phyloP scores from a whole-genome alignment of 1,140 invertebrate species.

The Drosophila erecta region DNA sequence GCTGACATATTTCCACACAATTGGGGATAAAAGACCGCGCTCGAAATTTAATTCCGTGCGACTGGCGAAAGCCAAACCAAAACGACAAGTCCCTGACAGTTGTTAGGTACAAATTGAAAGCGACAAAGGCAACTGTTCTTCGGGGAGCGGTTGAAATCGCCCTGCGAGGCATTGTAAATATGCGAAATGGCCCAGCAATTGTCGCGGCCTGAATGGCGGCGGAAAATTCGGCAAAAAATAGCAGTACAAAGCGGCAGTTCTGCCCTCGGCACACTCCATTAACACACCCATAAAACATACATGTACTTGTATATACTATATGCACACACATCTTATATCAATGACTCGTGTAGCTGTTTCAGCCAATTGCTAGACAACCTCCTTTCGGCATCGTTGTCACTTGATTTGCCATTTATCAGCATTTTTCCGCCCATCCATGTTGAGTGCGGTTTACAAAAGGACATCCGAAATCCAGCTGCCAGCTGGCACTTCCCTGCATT shows the following conservation, averaged over 20 bases:
- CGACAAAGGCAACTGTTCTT: slow-evolving; percentile 43
- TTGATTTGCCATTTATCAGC: slow-evolving; percentile 81
- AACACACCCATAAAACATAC: slow-evolving; percentile 12
- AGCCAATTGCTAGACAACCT: slow-evolving; percentile 64
- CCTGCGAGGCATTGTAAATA: slow-evolving; percentile 51
- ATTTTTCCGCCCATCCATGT: slow-evolving; percentile 41
- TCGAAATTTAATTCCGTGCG: slow-evolving; percentile 66
- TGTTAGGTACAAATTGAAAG: slow-evolving; percentile 64
- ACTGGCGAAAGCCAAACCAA: slow-evolving; percentile 44
- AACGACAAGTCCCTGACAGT: slow-evolving; percentile 54
- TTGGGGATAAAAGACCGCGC: slow-evolving; percentile 61
- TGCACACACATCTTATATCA: slow-evolving; percentile 60
- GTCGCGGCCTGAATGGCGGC: slow-evolving; percentile 33
- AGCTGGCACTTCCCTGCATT: slow-evolving; percentile 38
- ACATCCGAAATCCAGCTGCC: slow-evolving; percentile 19
- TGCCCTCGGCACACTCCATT: slow-evolving; percentile 24
- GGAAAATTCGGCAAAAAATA: slow-evolving; percentile 42
- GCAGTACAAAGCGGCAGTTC: slow-evolving; percentile 34
- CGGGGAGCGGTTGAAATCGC: slow-evolving; percentile 31
- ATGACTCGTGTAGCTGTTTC: slow-evolving; percentile 58
- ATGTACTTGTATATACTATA: background rate
- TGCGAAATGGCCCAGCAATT: slow-evolving; percentile 54
- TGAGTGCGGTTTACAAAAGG: slow-evolving; percentile 16
- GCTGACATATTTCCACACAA: slow-evolving; percentile 70
- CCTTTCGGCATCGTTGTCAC: slow-evolving; percentile 72